These are phyloP conservation scores for Netelia fuscicornis DNA, from an alignment of 2,888 invertebrate species.

Conservation along the genomic window DNA sequence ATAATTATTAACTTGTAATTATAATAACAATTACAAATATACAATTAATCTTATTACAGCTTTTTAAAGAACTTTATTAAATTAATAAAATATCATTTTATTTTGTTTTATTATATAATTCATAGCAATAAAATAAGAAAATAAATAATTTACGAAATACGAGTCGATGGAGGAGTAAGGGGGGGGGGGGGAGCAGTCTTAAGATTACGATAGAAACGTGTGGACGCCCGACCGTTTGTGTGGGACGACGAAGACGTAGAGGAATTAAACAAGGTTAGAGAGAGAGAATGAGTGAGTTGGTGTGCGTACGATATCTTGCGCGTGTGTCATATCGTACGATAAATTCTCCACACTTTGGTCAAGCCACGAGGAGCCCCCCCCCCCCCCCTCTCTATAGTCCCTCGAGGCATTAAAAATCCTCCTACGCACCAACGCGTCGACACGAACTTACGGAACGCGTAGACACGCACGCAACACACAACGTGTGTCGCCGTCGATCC, in stretches of 20 bases:
- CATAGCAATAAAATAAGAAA: not conserved
- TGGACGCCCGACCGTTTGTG: conserved; percentile 1
- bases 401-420: conserved; percentile 39
- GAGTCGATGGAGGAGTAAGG: not conserved
- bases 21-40: conserved; percentile 1
- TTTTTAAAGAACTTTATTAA: too few species aligned
- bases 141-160: not conserved
- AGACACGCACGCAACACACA: too few species aligned
- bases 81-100: not conserved
- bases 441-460: conserved; percentile 6
- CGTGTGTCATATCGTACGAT: not conserved
- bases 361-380: not conserved
- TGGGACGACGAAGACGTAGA: conserved; percentile 30
- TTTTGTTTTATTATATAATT: not conserved
- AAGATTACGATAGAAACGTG: conserved; percentile 21
- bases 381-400: not conserved
- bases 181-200: not conserved
- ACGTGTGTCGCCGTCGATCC: too few species aligned
- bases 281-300: not conserved
- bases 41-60: not conserved
- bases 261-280: not conserved
- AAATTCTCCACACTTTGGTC: not conserved
- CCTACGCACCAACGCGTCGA: conserved; percentile 32
- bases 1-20: not conserved
- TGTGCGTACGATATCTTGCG: not conserved